Conservation (phyloP, 2,888 invertebrate genomes). For the Trissonchulus sp. region DNA sequence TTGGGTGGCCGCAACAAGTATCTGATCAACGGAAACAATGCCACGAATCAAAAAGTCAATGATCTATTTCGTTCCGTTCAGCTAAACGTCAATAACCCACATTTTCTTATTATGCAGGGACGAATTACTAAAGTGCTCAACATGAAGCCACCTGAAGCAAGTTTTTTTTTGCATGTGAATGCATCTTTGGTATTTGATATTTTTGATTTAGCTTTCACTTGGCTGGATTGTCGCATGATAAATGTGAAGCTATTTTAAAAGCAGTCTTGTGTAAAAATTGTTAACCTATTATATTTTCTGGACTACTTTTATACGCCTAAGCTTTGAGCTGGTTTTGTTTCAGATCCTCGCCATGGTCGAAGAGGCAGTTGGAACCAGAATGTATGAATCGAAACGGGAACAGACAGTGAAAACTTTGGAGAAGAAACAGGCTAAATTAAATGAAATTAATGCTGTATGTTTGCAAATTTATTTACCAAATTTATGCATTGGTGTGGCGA, state of each 20-base stretch:
- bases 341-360: constrained; percentile 93
- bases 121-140: constrained; percentile 95
- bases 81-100: constrained; percentile 96
- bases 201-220: too few relatives aligned
- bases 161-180: too few relatives aligned
- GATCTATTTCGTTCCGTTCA: constrained; percentile 95
- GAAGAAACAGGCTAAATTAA: constrained; percentile 82
- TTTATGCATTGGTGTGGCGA: too few relatives aligned
- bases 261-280: too few relatives aligned
- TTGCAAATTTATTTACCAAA: constrained; percentile 49
- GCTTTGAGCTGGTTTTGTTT: too few relatives aligned
- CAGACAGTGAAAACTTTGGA: constrained; percentile 76
- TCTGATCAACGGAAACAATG: constrained; percentile 82
- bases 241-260: background rate
- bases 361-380: constrained; percentile 93
- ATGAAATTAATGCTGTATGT: constrained; percentile 76
- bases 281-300: too few relatives aligned
- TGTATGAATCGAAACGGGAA: constrained; percentile 90
- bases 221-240: background rate
- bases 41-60: constrained; percentile 78
- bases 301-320: too few relatives aligned
- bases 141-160: constrained; percentile 95
- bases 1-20: constrained; percentile 64
- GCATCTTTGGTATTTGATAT: too few relatives aligned
- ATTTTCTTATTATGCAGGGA: constrained; percentile 99